Evolutionary conservation across 2,888 invertebrate genomes (phyloP).

Genomic region (Antheraea yamamai): DNA sequence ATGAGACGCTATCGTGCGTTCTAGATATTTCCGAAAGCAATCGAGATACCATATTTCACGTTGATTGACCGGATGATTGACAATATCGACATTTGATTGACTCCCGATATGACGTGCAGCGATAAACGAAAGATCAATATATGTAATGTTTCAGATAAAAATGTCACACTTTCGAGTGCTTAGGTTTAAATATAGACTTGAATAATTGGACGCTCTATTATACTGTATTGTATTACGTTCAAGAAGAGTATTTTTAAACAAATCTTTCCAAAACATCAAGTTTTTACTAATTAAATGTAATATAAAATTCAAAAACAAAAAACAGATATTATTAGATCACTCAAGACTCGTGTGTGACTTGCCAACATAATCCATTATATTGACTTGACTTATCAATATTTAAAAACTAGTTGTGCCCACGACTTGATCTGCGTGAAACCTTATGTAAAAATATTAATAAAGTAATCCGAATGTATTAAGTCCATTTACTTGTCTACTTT

Average conservation of each 20-base stretch:
- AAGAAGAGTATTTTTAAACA: too few relatives aligned
- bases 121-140: slow-evolving; percentile 25
- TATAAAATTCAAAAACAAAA: too few relatives aligned
- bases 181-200: neutral
- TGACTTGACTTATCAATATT: too few relatives aligned
- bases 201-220: neutral
- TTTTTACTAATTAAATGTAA: too few relatives aligned
- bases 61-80: slow-evolving; percentile 45
- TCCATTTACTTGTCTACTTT: too few relatives aligned
- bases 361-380: too few relatives aligned
- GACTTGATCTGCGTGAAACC: too few relatives aligned
- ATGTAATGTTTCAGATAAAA: slow-evolving; percentile 1
- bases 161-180: neutral
- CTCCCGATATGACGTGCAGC: slow-evolving; percentile 16
- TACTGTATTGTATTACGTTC: too few relatives aligned
- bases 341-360: neutral
- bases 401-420: too few relatives aligned
- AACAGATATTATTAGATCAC: neutral
- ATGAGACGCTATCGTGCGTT: neutral
- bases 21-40: slow-evolving; percentile 27
- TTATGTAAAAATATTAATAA: too few relatives aligned
- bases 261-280: too few relatives aligned
- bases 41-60: slow-evolving; percentile 32
- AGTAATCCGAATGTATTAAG: too few relatives aligned
- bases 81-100: slow-evolving; percentile 21